Evolutionary conservation across 1,140 invertebrate genomes (phyloP), one percentile per base, ranked within the genome.

Genomic region (Mercenaria mercenaria): DNA sequence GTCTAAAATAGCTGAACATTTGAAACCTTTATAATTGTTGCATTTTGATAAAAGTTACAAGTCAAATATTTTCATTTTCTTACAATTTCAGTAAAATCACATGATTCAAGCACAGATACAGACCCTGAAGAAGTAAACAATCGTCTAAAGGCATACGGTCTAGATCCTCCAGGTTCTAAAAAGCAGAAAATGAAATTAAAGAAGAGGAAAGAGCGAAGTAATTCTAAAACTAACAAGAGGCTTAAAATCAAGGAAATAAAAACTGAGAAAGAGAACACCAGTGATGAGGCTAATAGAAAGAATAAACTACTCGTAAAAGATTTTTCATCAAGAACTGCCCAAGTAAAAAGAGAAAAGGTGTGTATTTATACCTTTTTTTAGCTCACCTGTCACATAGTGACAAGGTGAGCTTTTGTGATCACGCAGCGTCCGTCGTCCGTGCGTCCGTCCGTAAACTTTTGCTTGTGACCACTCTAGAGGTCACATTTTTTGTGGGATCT

Each of bases 41-140:
- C n/a, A n/a, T n/a, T n/a, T n/a, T n/a, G n/a, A n/a, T n/a, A n/a
- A n/a, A n/a, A n/a, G n/a, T n/a, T n/a, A n/a, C n/a, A n/a, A n/a
- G n/a, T n/a, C n/a, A n/a, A n/a, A n/a, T n/a, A n/a, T n/a, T n/a
- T n/a, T n/a, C n/a, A n/a, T n/a, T 47, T 47, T 47, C 6, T 47
- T 47, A 8, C 43, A 10, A 29, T 84, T 84, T 64, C 81, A 89
- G 88, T 89, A 13, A 88, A 83, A 23, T 67, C 74, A 93, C 81
- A 69, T 94, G 91, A 93, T 93, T 94, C 67, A 77, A 94, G 90
- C 94, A 95, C 88, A 93, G 89, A 92, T 88, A 95, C 81, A 90
- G 93, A 88, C 93, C 93, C 90, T 91, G 94, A 93, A 39, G 91
- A 94, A 92, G 41, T 87, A 29, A 37, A 88, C 76, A 77, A 94